These are phyloP conservation scores for Pandion haliaetus DNA, from an alignment of 2,113 vertebrate species.

Conservation along the genomic window DNA sequence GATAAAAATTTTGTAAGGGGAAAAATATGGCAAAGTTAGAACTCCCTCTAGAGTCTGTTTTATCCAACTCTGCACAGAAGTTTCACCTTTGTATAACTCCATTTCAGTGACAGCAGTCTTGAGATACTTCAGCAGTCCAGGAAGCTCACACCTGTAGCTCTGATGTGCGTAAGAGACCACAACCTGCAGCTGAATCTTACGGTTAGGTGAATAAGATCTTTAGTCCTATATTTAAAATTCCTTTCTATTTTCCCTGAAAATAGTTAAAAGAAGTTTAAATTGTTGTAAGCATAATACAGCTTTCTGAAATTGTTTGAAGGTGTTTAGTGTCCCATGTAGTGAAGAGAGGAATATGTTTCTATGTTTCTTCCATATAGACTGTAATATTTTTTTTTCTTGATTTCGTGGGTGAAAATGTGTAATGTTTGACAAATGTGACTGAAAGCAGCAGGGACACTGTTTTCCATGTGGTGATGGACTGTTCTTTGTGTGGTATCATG, in stretches of 20 bases:
- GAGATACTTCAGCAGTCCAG: neutral
- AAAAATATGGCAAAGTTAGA: neutral
- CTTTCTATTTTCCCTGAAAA: neutral
- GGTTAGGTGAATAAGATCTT: neutral
- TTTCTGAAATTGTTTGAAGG: neutral
- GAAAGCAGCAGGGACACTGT: neutral
- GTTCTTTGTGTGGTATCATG: neutral
- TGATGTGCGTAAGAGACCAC: no score
- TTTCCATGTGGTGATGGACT: neutral
- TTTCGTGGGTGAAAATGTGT: neutral
- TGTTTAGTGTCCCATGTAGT: neutral
- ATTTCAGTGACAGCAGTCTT: neutral
- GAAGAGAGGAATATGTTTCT: neutral
- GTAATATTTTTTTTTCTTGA: neutral
- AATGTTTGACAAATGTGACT: neutral
- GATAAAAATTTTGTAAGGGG: neutral
- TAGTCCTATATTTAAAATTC: neutral
- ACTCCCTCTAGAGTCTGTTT: constrained; percentile 51
- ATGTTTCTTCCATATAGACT: neutral
- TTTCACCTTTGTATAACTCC: neutral
- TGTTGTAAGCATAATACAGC: neutral
- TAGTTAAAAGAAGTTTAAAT: neutral
- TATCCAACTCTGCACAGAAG: neutral
- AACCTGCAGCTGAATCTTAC: neutral
- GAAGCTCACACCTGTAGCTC: neutral